Evolutionary conservation across 2,113 vertebrate species (phyloP).

Genomic region (Neogale vison): DNA sequence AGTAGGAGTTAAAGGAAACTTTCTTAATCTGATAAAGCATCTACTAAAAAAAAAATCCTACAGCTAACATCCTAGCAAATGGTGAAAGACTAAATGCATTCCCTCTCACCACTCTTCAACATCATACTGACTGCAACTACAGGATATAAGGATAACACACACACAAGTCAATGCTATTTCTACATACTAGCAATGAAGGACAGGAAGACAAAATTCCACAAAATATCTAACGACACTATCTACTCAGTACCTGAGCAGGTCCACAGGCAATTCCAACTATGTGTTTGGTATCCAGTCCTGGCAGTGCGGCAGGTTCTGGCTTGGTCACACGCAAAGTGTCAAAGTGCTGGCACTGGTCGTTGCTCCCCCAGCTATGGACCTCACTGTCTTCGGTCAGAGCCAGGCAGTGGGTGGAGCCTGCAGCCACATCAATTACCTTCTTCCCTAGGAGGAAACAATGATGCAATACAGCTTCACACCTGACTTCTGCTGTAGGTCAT

Average conservation of each 20-base stretch:
- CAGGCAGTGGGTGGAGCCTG: conserved; percentile 97
- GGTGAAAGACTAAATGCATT: background rate
- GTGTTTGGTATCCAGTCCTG: conserved; percentile 95
- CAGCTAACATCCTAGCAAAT: background rate
- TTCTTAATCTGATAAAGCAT: background rate
- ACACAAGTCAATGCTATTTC: background rate
- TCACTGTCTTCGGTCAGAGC: conserved; percentile 97
- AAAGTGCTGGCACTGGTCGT: conserved; percentile 98
- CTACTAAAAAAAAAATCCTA: background rate
- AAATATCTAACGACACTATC: background rate
- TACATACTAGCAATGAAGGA: background rate
- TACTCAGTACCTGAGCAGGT: conserved; percentile 91
- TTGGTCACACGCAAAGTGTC: conserved; percentile 97
- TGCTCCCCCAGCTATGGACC: conserved; percentile 98
- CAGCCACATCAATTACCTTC: conserved; percentile 96
- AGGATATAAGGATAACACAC: background rate
- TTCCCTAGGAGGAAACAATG: conserved; percentile 86
- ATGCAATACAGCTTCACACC: background rate
- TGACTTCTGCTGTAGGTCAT: background rate
- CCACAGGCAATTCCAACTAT: conserved; percentile 97
- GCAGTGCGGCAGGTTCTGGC: conserved; percentile 94
- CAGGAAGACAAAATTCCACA: background rate
- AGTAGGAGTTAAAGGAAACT: background rate
- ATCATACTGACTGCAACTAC: background rate
- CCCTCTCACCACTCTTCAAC: background rate